phyloP scores from a whole-genome alignment of 2,113 vertebrate genomes.

The Planiliza haematocheilus region DNA sequence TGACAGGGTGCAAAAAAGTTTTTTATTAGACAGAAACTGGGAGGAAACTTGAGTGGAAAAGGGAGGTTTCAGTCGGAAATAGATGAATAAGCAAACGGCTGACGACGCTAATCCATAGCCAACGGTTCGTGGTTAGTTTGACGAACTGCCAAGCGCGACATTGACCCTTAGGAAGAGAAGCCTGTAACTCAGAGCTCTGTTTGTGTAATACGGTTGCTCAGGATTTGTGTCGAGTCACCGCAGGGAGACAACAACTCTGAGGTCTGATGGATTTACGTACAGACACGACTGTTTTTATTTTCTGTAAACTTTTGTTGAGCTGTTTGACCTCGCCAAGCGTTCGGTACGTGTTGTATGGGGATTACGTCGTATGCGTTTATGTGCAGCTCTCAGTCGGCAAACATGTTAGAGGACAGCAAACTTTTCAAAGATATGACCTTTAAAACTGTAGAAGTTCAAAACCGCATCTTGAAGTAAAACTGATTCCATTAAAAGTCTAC shows the following conservation, averaged over 20 bases:
- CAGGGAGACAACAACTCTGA: background rate
- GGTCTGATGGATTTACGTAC: background rate
- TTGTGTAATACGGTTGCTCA: too few species aligned
- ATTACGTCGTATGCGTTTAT: background rate
- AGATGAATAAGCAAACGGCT: background rate
- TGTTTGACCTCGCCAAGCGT: background rate
- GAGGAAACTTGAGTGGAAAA: background rate
- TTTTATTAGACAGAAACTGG: background rate
- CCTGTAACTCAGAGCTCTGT: background rate
- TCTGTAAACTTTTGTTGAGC: background rate
- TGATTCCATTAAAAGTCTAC: too few species aligned
- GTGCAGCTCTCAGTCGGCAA: too few species aligned
- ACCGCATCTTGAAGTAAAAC: too few species aligned
- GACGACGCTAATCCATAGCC: background rate
- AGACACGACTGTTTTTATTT: background rate
- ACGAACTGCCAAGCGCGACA: background rate
- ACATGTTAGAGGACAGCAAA: background rate
- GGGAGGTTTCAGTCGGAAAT: background rate
- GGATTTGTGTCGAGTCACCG: too few species aligned
- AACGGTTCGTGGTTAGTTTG: background rate
- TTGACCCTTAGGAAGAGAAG: background rate
- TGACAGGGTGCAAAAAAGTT: constrained; percentile 3
- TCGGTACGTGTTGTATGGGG: background rate
- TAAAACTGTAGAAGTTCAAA: too few species aligned
- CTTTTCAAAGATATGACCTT: background rate